A percentile compares a stretch with the other conserved stretches of the same genome.
Conservation (phyloP, 2,888 invertebrate species). For the Cataglyphis rosenhaueri region DNA sequence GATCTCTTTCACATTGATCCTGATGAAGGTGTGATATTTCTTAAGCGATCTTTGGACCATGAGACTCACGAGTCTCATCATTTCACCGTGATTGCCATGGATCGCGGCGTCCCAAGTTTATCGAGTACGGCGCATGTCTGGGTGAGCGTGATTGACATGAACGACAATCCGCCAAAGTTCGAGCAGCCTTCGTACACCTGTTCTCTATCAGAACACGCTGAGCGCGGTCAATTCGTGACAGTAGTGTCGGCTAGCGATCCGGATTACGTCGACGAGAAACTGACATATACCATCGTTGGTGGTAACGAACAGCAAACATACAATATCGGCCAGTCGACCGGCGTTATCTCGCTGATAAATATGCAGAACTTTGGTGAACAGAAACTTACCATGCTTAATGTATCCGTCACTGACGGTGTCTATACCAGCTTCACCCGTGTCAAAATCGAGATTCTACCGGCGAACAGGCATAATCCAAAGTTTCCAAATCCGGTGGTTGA, state of each 20-base stretch:
- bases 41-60: slow-evolving; percentile 93
- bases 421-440: slow-evolving; percentile 95
- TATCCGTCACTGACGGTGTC: slow-evolving; percentile 98
- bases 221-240: slow-evolving; percentile 94
- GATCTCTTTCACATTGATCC: slow-evolving; percentile 93
- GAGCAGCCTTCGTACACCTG: slow-evolving; percentile 93
- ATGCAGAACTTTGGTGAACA: slow-evolving; percentile 91
- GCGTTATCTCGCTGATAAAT: slow-evolving; percentile 90
- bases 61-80: slow-evolving; percentile 91
- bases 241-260: slow-evolving; percentile 96
- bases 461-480: slow-evolving; percentile 92
- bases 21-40: slow-evolving; percentile 91
- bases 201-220: slow-evolving; percentile 92
- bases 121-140: slow-evolving; percentile 94
- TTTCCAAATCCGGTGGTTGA: slow-evolving; percentile 93
- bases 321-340: slow-evolving; percentile 88
- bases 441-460: slow-evolving; percentile 91
- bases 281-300: slow-evolving; percentile 93
- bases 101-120: slow-evolving; percentile 93
- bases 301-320: slow-evolving; percentile 93
- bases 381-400: slow-evolving; percentile 91
- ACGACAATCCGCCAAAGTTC: slow-evolving; percentile 95
- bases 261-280: slow-evolving; percentile 92
- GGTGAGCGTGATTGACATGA: slow-evolving; percentile 94
- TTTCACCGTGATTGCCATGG: slow-evolving; percentile 92